Evolutionary conservation across 2,113 vertebrate species (phyloP).

Genomic region (Tichodroma muraria): DNA sequence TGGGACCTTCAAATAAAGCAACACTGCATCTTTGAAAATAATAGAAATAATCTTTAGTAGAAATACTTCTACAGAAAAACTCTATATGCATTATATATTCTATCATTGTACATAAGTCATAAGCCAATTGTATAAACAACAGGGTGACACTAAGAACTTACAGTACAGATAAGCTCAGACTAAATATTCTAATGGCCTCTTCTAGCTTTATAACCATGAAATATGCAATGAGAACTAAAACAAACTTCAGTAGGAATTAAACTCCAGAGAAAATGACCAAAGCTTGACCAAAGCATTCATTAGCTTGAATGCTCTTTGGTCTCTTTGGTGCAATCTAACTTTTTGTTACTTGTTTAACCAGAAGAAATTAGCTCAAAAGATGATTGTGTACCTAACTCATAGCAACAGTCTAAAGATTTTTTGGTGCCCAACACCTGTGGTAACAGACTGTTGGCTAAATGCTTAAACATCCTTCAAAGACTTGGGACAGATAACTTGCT

Average conservation of each 20-base stretch:
- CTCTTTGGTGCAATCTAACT: background rate
- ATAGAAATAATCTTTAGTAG: slow-evolving; percentile 7
- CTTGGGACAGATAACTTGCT: background rate
- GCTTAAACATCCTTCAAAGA: background rate
- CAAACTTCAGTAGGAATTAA: background rate
- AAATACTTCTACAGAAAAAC: slow-evolving; percentile 15
- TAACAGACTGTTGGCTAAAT: background rate
- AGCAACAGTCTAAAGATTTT: background rate
- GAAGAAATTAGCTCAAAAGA: background rate
- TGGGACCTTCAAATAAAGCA: slow-evolving; percentile 44
- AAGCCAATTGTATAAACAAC: background rate
- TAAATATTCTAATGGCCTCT: background rate
- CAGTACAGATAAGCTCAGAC: background rate
- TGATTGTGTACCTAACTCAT: background rate
- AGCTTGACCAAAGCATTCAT: slow-evolving; percentile 6
- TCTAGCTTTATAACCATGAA: background rate
- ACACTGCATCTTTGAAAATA: slow-evolving; percentile 13
- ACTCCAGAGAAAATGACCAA: slow-evolving; percentile 11
- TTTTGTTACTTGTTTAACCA: background rate
- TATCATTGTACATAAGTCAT: background rate
- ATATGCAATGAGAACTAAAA: slow-evolving; percentile 6
- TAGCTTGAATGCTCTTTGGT: background rate
- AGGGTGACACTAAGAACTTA: background rate
- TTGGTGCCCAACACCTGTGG: background rate
- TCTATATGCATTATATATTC: background rate